Percentiles rank a stretch among this genome's conserved stretches.
phyloP scores from a whole-genome alignment of 2,888 invertebrate species.

The Acleris literana region DNA sequence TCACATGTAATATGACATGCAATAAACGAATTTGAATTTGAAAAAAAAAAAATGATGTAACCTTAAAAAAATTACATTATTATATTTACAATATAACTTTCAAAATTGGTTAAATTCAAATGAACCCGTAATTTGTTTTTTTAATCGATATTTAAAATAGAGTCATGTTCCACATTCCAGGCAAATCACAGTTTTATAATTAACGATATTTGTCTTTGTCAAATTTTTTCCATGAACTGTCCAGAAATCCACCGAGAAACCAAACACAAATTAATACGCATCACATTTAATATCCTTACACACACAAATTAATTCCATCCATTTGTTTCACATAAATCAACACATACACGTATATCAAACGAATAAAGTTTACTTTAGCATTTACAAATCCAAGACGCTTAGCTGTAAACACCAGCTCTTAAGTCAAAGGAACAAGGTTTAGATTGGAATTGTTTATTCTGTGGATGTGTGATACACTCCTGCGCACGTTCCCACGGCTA shows the following conservation, averaged over 20 bases:
- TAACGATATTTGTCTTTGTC: background rate
- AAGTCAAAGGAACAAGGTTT: slow-evolving; percentile 1
- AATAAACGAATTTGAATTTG: no score
- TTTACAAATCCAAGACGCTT: background rate
- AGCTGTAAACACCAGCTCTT: background rate
- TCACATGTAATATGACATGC: no score
- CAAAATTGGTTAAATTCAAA: no score
- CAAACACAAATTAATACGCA: slow-evolving; percentile 15
- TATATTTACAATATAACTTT: no score
- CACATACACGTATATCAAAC: background rate
- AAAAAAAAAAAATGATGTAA: no score
- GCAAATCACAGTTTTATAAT: no score
- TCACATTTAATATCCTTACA: slow-evolving; percentile 19
- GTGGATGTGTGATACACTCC: slow-evolving; percentile 13
- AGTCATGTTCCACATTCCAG: no score
- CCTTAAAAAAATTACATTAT: no score
- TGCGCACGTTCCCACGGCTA: slow-evolving; percentile 32
- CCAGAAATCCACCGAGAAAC: background rate
- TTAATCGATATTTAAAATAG: no score
- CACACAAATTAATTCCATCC: slow-evolving; percentile 21
- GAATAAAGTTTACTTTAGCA: slow-evolving; percentile 1
- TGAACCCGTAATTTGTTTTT: no score
- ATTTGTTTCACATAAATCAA: slow-evolving; percentile 26
- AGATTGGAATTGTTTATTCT: background rate
- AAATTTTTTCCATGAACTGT: background rate